Base-by-base conservation (phyloP, 2,888 invertebrate genomes). In the Ectemnius lituratus region DNA sequence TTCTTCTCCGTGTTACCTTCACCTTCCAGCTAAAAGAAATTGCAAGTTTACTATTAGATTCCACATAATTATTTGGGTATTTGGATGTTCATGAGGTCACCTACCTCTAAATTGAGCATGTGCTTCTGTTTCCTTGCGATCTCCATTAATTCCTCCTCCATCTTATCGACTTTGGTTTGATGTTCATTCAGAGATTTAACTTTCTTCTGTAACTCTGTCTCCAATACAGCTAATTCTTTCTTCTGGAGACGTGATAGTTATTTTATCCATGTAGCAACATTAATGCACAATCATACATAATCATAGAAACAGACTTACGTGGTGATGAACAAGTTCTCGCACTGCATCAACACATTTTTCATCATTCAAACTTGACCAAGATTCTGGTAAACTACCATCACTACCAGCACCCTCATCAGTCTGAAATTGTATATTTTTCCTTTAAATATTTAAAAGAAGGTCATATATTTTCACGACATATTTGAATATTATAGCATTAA, bases 171-270 rank as follows among this genome's bases (percentile, higher is more conserved):
- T 89, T 94, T 94, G 64, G 92, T 93, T 75, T 94, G 93, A 77
- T 94, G 93, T 27, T 94, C 93, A 58, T 94, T 93, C 27, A 93
- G 93, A 59, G 93, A 93, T 86, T 92, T 93, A 83, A 93, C 94
- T 85, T 93, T 94, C 69, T 91, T 93, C 87, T 93, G 93, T 2
- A 96, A 90, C 90, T 96, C 94, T 2, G 93, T 93, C 87, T 96
- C 96, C 67, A 96, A 84, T 56, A 93, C 94, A 28, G 94, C 93
- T 47, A 96, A 91, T 89, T 96, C 96, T 83, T 94, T 94, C 90
- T 95, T 94, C 96, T 96, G 84, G 18, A 13, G 37, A 47, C 59
- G 28, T 1, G 20, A 23, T 14, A 28, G 13, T 4, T 52, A 58
- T 18, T 37, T 27, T 57, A 62, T 11, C 13, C 18, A 14, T 11